phyloP scores from a whole-genome alignment of 2,888 invertebrate species.

The Cepaea hortensis region DNA sequence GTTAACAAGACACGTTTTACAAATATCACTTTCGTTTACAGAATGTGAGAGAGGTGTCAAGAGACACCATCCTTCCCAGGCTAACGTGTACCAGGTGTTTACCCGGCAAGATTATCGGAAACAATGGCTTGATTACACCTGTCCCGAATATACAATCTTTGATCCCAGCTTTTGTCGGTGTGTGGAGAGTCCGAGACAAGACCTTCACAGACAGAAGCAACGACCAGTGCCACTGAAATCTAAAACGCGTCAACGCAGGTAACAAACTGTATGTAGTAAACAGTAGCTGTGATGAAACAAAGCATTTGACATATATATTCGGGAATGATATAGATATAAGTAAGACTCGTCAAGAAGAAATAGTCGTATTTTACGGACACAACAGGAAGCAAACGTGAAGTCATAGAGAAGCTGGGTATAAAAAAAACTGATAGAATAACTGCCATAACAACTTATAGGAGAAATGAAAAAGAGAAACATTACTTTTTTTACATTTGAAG shows the following conservation, averaged over 20 bases:
- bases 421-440: too few relatives aligned
- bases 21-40: neutral
- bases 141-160: conserved; percentile 49
- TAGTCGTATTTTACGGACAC: too few relatives aligned
- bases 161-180: conserved; percentile 49
- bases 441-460: too few relatives aligned
- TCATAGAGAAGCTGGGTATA: too few relatives aligned
- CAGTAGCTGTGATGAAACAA: too few relatives aligned
- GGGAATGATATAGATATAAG: too few relatives aligned
- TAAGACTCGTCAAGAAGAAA: too few relatives aligned
- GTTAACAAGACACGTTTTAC: too few relatives aligned
- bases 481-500: too few relatives aligned
- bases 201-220: neutral
- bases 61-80: conserved; percentile 55
- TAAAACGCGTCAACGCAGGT: neutral
- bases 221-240: neutral
- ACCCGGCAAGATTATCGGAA: conserved; percentile 45
- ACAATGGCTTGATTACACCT: conserved; percentile 52
- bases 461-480: too few relatives aligned
- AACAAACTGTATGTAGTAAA: neutral
- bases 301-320: too few relatives aligned
- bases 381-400: too few relatives aligned
- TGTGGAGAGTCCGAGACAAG: conserved; percentile 27
- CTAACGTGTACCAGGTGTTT: conserved; percentile 53
- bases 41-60: conserved; percentile 55